Percentiles rank a stretch among this genome's conserved stretches.
Conservation (phyloP, 2,888 invertebrate genomes). For the Lordiphosa fenestrarum region DNA sequence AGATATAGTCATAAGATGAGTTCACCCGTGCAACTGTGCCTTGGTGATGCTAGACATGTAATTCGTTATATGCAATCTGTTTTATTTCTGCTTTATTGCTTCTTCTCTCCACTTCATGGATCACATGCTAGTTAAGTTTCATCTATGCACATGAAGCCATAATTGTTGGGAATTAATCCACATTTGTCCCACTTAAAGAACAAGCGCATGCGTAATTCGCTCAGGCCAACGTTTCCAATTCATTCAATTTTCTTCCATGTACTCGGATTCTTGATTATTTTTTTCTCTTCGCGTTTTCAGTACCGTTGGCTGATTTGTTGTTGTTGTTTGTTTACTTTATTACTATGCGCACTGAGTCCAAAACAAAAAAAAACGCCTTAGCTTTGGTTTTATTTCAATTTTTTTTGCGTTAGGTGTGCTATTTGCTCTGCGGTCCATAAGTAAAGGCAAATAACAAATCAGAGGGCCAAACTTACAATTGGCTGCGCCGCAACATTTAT, state of each 20-base stretch:
- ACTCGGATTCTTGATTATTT: conserved; percentile 48
- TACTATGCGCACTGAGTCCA: conserved; percentile 25
- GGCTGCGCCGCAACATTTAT: too few species aligned
- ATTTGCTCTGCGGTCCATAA: conserved; percentile 62
- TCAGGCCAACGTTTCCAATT: conserved; percentile 7
- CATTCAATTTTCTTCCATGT: conserved; percentile 3
- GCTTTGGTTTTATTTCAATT: conserved; percentile 21
- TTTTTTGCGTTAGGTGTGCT: conserved; percentile 41
- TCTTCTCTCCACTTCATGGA: neutral
- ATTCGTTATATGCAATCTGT: too few species aligned
- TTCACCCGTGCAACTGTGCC: too few species aligned
- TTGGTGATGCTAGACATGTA: too few species aligned
- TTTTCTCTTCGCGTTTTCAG: conserved; percentile 40
- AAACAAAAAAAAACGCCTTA: conserved; percentile 17
- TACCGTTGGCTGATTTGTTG: conserved; percentile 46
- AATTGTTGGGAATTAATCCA: conserved; percentile 10
- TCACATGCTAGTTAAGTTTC: conserved; percentile 5
- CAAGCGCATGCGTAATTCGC: conserved; percentile 6
- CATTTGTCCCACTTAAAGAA: conserved; percentile 8
- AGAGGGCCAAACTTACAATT: too few species aligned
- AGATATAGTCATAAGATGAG: too few species aligned
- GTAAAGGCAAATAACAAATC: conserved; percentile 22
- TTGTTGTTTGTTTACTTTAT: conserved; percentile 6
- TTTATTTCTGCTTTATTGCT: too few species aligned
- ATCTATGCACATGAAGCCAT: conserved; percentile 5